Conservation (phyloP, 2,113 vertebrate species). For the Charina bottae region DNA sequence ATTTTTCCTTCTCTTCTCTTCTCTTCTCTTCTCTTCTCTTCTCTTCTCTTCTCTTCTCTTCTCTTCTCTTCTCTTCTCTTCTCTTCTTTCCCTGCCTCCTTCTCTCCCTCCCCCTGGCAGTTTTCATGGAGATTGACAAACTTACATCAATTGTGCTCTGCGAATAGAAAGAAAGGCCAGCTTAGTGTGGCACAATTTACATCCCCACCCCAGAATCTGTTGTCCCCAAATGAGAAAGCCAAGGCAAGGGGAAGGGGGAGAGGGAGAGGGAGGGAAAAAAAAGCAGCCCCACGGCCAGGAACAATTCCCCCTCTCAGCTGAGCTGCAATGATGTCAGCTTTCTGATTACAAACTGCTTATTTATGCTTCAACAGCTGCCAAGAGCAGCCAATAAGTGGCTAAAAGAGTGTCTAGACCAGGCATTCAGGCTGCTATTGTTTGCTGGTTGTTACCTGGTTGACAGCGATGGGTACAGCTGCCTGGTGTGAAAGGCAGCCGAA, state of each 20-base stretch:
- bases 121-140: slow-evolving; percentile 60
- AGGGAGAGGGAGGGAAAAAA: slow-evolving; percentile 8
- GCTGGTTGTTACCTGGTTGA: slow-evolving; percentile 88
- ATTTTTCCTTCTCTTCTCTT: neutral
- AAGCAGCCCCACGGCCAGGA: slow-evolving; percentile 80
- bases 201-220: slow-evolving; percentile 80
- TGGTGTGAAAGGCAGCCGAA: slow-evolving; percentile 83
- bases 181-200: slow-evolving; percentile 76
- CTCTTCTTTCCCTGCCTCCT: too few species aligned
- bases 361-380: slow-evolving; percentile 92
- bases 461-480: slow-evolving; percentile 88
- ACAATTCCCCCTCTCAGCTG: slow-evolving; percentile 86
- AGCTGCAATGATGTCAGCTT: slow-evolving; percentile 87
- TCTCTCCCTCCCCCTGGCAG: neutral
- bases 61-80: too few species aligned
- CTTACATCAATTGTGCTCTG: slow-evolving; percentile 70
- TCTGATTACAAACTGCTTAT: slow-evolving; percentile 92
- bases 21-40: neutral
- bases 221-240: slow-evolving; percentile 71
- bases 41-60: too few species aligned
- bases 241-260: neutral
- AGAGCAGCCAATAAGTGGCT: slow-evolving; percentile 90
- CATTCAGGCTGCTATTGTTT: slow-evolving; percentile 88
- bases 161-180: slow-evolving; percentile 78
- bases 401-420: slow-evolving; percentile 91